Base-by-base conservation (phyloP, 2,797 vertebrate genomes). In the Spheniscus humboldti region DNA sequence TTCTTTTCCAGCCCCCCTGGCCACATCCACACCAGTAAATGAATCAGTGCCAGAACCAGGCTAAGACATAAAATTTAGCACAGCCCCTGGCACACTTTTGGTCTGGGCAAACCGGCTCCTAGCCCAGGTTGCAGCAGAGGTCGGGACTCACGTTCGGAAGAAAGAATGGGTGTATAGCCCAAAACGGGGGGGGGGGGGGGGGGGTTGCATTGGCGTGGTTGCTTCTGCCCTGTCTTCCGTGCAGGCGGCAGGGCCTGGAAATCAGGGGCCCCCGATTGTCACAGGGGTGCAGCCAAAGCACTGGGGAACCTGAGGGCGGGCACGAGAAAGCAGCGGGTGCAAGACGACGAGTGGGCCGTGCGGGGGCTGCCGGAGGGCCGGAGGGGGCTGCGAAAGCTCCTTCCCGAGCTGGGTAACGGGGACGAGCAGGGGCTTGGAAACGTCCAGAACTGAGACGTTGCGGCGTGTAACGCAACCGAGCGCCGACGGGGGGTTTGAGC, bases 391-490 rank as follows among this genome's bases (percentile, higher is more conserved):
- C 0, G 6, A 43, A 43, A 71, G 24, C 18, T n/a, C 30, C 56
- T 62, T 52, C 31, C 25, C 2, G 2, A 7, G 33, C 39, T 47
- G 57, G 15, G 27, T 53, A 73, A 16, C 39, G 5, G 31, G 56
- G 25, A 30, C 3, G 8, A 13, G 25, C 22, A 7, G 13, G 39
- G 13, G 39, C 27, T 45, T 10, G 27, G 27, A 45, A 33, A 35
- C 1, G 1, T 63, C 80, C 68, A 6, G 13, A 35, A 7, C 20
- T 1, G 10, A 22, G 17, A 8, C 18, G 1, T 20, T 8, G 17
- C 0, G 4, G 12, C 2, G 19, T 12, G 2, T 31, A 35, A 43
- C 0, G 8, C 10, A 30, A 25, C 31, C 3, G 5, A 52, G 15
- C 5, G 2, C 2, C 6, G 45, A 19, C 8, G 67, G 31, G 15